Evolutionary conservation across 2,113 vertebrate genomes (phyloP).

Genomic region (Aplodontia rufa): DNA sequence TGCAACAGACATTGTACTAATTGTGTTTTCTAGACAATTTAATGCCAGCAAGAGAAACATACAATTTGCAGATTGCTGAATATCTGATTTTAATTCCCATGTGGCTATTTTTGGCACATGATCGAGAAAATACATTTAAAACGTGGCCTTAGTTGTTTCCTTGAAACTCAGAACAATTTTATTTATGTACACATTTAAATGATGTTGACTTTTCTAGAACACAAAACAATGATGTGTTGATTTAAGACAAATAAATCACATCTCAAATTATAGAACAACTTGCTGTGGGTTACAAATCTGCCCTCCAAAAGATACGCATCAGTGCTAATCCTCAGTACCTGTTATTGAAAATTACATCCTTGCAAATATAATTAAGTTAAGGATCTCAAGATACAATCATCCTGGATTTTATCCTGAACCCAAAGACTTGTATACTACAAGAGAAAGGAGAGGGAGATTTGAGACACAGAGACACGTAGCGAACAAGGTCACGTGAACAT

Average conservation of each 20-base stretch:
- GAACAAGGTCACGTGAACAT: neutral
- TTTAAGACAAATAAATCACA: neutral
- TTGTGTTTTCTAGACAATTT: conserved; percentile 63
- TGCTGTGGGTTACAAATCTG: neutral
- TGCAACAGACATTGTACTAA: conserved; percentile 58
- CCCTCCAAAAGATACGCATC: neutral
- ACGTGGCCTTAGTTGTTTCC: neutral
- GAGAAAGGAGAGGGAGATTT: neutral
- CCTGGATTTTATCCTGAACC: neutral
- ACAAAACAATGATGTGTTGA: neutral
- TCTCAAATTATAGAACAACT: neutral
- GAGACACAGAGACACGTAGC: neutral
- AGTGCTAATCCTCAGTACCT: neutral
- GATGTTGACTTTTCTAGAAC: neutral
- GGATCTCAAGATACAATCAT: neutral
- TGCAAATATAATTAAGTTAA: neutral
- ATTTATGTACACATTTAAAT: conserved; percentile 28
- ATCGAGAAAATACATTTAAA: conserved; percentile 38
- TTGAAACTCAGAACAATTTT: neutral
- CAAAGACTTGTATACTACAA: neutral
- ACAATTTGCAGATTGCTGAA: conserved; percentile 35
- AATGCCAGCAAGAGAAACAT: conserved; percentile 31
- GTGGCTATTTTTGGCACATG: neutral
- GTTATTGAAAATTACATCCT: neutral
- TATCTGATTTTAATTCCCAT: conserved; percentile 59